Evolutionary conservation across 2,888 invertebrate genomes (phyloP).

Genomic region (Sphaerophoria rueppellii): DNA sequence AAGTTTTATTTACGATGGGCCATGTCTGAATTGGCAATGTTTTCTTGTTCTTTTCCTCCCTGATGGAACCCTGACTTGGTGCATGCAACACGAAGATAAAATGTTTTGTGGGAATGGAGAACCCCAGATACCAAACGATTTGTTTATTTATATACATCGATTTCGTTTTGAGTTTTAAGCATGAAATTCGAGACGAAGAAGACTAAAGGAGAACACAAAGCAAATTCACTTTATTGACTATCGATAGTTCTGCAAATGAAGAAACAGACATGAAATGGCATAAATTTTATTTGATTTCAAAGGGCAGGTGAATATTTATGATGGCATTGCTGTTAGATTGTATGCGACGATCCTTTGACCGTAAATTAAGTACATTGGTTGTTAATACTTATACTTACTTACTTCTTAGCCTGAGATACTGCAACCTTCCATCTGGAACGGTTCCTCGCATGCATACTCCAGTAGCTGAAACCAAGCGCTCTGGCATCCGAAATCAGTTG

Average conservation of each 20-base stretch:
- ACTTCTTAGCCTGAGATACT: too few relatives aligned
- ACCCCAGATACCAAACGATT: neutral
- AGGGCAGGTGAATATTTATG: conserved; percentile 10
- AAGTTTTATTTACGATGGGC: conserved; percentile 55
- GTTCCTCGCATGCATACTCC: too few relatives aligned
- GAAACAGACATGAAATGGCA: neutral
- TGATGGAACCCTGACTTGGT: conserved; percentile 19
- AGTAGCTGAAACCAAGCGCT: too few relatives aligned
- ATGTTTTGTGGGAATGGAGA: conserved; percentile 25
- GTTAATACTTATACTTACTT: too few relatives aligned
- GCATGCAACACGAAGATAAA: neutral
- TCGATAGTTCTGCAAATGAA: neutral
- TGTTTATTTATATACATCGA: conserved; percentile 72
- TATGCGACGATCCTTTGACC: too few relatives aligned
- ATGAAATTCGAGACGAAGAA: conserved; percentile 43
- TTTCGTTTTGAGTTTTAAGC: conserved; percentile 61
- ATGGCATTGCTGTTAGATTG: too few relatives aligned
- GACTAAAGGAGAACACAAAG: conserved; percentile 7
- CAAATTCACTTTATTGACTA: conserved; percentile 19
- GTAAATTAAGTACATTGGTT: too few relatives aligned
- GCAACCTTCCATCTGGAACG: too few relatives aligned
- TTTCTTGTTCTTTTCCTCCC: conserved; percentile 19
- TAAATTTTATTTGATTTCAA: conserved; percentile 7
- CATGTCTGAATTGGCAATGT: conserved; percentile 53
- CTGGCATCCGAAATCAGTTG: too few relatives aligned